Conservation (phyloP, 2,888 invertebrate genomes). For the Ornithoptera priamus region DNA sequence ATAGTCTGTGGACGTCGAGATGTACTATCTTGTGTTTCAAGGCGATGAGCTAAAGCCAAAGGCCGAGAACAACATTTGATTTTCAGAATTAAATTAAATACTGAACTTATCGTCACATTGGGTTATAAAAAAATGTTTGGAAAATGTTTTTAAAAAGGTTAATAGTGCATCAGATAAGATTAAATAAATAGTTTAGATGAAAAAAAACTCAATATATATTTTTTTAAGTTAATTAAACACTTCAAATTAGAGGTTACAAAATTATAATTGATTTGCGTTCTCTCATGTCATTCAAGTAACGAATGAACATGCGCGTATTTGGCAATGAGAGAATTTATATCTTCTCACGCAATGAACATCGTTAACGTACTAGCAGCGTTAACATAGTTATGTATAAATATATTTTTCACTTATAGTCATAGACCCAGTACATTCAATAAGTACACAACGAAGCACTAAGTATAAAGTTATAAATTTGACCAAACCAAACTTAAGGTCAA, state of each 20-base stretch:
- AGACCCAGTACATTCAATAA: neutral
- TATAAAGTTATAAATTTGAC: constrained; percentile 36
- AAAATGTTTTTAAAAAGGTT: no score
- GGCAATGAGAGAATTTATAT: constrained; percentile 15
- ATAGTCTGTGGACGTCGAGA: no score
- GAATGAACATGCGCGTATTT: constrained; percentile 13
- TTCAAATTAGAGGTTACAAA: constrained; percentile 9
- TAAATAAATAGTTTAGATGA: neutral
- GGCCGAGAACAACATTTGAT: no score
- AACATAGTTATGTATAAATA: no score
- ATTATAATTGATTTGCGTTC: constrained; percentile 21
- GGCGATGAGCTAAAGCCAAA: no score
- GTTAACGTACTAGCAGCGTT: no score
- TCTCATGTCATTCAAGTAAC: constrained; percentile 16
- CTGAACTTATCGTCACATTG: no score
- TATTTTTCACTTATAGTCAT: no score
- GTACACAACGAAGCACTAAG: constrained; percentile 11
- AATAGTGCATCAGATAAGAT: no score
- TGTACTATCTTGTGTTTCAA: no score
- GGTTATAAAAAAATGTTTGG: no score
- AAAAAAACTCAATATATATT: neutral
- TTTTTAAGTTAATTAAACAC: constrained; percentile 12
- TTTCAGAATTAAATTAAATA: no score
- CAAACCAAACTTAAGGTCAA: constrained; percentile 42
- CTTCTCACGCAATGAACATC: neutral